These are phyloP conservation scores for Eudemis profundana DNA, from an alignment of 2,888 invertebrate species.

Conservation along the genomic window DNA sequence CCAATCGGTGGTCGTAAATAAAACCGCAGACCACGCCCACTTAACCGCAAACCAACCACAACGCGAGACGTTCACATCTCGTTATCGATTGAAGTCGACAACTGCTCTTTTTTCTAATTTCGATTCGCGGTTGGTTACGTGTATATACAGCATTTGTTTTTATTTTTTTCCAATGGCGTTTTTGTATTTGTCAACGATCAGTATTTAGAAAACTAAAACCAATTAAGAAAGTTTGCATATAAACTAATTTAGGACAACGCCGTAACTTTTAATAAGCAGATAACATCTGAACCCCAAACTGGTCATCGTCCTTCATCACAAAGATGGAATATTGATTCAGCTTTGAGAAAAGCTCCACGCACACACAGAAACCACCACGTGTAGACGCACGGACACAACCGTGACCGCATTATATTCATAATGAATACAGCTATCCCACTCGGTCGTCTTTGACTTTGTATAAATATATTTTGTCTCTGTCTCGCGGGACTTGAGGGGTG, in stretches of 20 bases:
- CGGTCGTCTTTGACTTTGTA: constrained; percentile 85
- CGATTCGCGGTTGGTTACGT: constrained; percentile 57
- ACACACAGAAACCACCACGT: constrained; percentile 68
- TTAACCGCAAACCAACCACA: constrained; percentile 88
- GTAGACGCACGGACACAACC: constrained; percentile 79
- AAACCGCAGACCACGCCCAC: constrained; percentile 87
- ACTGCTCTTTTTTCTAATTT: constrained; percentile 72
- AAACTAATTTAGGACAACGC: constrained; percentile 21
- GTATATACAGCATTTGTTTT: constrained; percentile 53
- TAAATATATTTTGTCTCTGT: constrained; percentile 83
- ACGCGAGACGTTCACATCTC: constrained; percentile 79
- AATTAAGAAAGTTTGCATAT: constrained; percentile 35
- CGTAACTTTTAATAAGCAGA: constrained; percentile 44
- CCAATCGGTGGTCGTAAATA: constrained; percentile 86
- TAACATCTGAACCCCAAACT: constrained; percentile 55
- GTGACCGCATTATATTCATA: constrained; percentile 84
- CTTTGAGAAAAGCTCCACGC: constrained; percentile 75
- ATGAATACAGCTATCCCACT: constrained; percentile 85
- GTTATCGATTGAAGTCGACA: constrained; percentile 75
- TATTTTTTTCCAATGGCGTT: constrained; percentile 51
- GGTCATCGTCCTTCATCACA: constrained; percentile 68
- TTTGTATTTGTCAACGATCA: constrained; percentile 27
- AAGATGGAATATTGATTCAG: constrained; percentile 83
- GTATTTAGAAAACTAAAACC: constrained; percentile 6
- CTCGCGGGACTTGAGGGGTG: constrained; percentile 71